Conservation (phyloP, 1,140 invertebrate genomes). For the Drosophila ogumai region DNA sequence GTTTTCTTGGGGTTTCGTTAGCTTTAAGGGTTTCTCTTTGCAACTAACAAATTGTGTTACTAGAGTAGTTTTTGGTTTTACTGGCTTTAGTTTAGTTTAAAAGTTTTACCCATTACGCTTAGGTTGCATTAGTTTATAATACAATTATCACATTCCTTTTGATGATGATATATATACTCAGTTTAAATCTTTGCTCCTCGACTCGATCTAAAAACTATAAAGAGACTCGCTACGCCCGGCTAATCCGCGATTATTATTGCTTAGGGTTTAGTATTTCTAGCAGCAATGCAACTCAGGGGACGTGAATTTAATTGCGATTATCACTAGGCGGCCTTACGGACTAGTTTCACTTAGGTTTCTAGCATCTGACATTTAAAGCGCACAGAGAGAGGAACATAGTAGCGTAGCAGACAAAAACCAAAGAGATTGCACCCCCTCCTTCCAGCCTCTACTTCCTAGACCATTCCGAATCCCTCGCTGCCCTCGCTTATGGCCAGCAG, state of each 20-base stretch:
- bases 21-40: conserved; percentile 16
- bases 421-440: conserved; percentile 16
- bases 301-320: conserved; percentile 28
- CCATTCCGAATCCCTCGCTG: conserved; percentile 97
- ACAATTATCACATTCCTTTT: conserved; percentile 83
- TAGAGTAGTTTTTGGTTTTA: conserved; percentile 19
- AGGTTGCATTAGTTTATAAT: conserved; percentile 80
- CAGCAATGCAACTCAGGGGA: conserved; percentile 43
- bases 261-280: conserved; percentile 29
- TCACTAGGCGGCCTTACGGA: conserved; percentile 54
- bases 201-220: conserved; percentile 38
- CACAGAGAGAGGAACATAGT: conserved; percentile 72
- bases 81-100: conserved; percentile 48
- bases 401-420: conserved; percentile 59
- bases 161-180: conserved; percentile 78
- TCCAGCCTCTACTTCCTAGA: conserved; percentile 85
- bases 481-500: conserved; percentile 97
- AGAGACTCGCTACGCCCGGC: conserved; percentile 40
- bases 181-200: conserved; percentile 65
- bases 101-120: conserved; percentile 59
- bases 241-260: conserved; percentile 42
- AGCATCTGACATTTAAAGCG: conserved; percentile 61
- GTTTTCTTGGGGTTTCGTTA: conserved; percentile 17
- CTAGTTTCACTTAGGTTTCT: conserved; percentile 52
- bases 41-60: conserved; percentile 36